Evolutionary conservation across 2,888 invertebrate species (phyloP), one percentile per base, ranked within the genome.

Genomic region (Drosophila nr. perissopoda): DNA sequence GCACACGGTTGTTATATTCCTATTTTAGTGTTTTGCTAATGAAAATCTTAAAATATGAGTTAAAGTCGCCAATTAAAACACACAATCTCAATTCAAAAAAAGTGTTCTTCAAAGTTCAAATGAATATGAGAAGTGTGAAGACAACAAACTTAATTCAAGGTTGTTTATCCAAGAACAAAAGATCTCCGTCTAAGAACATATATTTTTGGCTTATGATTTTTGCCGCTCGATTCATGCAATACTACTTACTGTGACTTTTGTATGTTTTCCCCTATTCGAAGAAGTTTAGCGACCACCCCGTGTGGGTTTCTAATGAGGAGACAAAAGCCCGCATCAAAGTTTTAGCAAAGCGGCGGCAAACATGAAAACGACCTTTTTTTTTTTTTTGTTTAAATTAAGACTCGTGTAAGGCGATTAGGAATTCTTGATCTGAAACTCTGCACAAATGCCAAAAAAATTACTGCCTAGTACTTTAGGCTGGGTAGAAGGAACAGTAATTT

Each of bases 181-280:
- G 1, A 7, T 7, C 7, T 45, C 25, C 8, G 16, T 25, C 16
- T 16, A 16, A 25, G 16, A 25, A 45, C 8, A 25, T 8, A 25
- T 8, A 16, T 25, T 45, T 0, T 45, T 45, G 25, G 25, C 45
- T 16, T 25, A 7, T 25, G 7, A 16, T 25, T 25, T 25, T 16
- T 45, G 7, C 45, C 13, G 25, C 7, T 4, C 13, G 7, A 4
- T 8, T 45, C 25, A 87, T 76, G 68, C 72, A 76, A 82, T 82
- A 87, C 73, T 87, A 80, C 82, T 71, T 72, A 82, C 61, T 76
- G 49, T 36, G 72, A 3, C 67, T 80, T 87, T 87, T 80, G 78
- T 78, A 40, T 69, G 74, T 52, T 45, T 71, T 73, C 71, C 27
- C 38, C 21, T 25, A 25, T 45, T 45, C 45, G 45, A 29, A 56